These are phyloP conservation scores for Rhinopomastus cyanomelas DNA, from an alignment of 2,113 vertebrate species.

Conservation along the genomic window DNA sequence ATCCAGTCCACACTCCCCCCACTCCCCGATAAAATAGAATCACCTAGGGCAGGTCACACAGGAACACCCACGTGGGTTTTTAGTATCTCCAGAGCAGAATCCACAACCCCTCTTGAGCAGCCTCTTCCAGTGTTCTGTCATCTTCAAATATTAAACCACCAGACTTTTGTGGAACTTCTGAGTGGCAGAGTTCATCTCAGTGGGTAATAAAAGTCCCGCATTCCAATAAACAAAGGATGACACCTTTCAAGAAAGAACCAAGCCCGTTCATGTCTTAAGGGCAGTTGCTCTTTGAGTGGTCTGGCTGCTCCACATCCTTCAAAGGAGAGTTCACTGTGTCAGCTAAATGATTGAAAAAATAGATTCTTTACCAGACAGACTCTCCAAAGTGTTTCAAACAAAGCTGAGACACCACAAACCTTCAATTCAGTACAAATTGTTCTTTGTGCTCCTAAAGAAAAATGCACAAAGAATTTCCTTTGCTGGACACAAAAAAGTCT, in stretches of 20 bases:
- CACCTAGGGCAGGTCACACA: no score
- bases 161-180: neutral
- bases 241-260: neutral
- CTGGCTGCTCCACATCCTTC: neutral
- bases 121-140: no score
- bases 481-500: constrained; percentile 40
- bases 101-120: no score
- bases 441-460: constrained; percentile 39
- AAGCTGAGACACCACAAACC: constrained; percentile 51
- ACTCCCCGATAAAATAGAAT: no score
- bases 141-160: neutral
- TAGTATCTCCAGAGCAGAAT: no score
- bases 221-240: neutral
- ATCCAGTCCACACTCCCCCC: no score
- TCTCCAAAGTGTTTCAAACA: constrained; percentile 35
- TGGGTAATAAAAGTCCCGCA: neutral
- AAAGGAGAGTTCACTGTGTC: neutral
- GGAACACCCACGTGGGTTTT: no score
- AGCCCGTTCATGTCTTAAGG: neutral
- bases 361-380: constrained; percentile 28
- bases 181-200: neutral
- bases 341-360: constrained; percentile 27
- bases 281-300: constrained; percentile 1
- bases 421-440: constrained; percentile 13
- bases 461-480: constrained; percentile 24